Evolutionary conservation across 92 coral and sea anemone species (phyloP).

Genomic region (Epizoanthus scotinus): DNA sequence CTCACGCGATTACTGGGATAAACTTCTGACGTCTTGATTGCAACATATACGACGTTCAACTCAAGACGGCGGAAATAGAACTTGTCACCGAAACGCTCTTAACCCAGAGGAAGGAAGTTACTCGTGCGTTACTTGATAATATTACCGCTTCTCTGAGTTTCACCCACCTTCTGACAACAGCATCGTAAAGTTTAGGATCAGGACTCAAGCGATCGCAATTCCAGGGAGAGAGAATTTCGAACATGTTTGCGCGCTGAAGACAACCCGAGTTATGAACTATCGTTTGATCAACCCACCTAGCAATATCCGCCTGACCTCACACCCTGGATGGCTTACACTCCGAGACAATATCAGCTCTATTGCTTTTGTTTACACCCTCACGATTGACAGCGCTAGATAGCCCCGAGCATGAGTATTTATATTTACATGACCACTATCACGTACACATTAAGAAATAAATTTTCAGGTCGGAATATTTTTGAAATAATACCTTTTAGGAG

Average conservation of each 20-base stretch:
- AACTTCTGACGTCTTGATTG: background rate
- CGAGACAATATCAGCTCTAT: slow-evolving; percentile 26
- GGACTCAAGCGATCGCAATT: slow-evolving; percentile 23
- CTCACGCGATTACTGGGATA: background rate
- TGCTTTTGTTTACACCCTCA: slow-evolving; percentile 40
- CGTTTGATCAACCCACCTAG: slow-evolving; percentile 1
- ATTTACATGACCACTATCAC: slow-evolving; percentile 1
- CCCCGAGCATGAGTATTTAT: slow-evolving; percentile 24
- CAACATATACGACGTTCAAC: background rate
- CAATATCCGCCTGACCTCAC: slow-evolving; percentile 35
- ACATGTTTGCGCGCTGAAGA: slow-evolving; percentile 22
- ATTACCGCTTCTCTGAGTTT: background rate
- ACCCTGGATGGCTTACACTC: slow-evolving; percentile 9
- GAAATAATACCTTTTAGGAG: slow-evolving; percentile 1
- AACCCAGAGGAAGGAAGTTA: slow-evolving; percentile 33
- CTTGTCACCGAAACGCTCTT: slow-evolving; percentile 32
- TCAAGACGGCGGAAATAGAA: slow-evolving; percentile 7
- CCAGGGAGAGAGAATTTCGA: slow-evolving; percentile 31
- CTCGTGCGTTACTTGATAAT: slow-evolving; percentile 10
- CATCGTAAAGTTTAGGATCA: slow-evolving; percentile 34
- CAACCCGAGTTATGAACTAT: background rate
- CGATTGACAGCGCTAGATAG: slow-evolving; percentile 30
- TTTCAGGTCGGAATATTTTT: background rate
- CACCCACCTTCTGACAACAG: slow-evolving; percentile 32
- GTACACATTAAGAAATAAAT: slow-evolving; percentile 1